These are phyloP conservation scores for Latrodectus elegans DNA, from an alignment of 2,888 invertebrate genomes.

Conservation along the genomic window DNA sequence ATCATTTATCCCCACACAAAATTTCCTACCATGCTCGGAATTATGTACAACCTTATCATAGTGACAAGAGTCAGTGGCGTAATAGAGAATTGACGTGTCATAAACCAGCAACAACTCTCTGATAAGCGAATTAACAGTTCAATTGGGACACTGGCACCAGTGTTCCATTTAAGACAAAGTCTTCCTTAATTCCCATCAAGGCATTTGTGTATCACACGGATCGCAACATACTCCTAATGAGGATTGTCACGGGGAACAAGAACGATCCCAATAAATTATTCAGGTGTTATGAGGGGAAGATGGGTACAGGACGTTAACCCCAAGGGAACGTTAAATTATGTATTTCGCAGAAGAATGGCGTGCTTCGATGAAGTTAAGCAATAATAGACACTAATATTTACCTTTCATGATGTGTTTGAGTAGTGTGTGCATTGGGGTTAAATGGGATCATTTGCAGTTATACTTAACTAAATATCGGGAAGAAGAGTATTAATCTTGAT, in stretches of 20 bases:
- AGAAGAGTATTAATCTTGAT: no score
- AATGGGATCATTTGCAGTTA: background rate
- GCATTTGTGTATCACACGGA: no score
- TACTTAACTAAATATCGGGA: background rate
- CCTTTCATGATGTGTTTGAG: no score
- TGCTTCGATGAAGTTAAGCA: background rate
- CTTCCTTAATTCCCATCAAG: no score
- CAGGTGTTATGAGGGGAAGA: background rate
- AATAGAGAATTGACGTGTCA: background rate
- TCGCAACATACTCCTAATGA: no score
- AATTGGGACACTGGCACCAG: slow-evolving; percentile 16
- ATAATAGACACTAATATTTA: background rate
- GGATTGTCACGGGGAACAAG: background rate
- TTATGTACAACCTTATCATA: no score
- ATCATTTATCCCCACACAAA: no score
- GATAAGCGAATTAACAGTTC: slow-evolving; percentile 56
- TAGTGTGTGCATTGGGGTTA: no score
- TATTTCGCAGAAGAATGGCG: background rate
- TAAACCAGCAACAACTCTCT: slow-evolving; percentile 37
- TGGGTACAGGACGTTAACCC: background rate
- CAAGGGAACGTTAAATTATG: background rate
- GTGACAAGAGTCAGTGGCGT: no score
- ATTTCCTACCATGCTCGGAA: no score
- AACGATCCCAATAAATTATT: background rate
- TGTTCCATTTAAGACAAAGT: no score